These are phyloP conservation scores for Drosophila demipolita DNA, from an alignment of 2,888 invertebrate genomes.

Conservation along the genomic window DNA sequence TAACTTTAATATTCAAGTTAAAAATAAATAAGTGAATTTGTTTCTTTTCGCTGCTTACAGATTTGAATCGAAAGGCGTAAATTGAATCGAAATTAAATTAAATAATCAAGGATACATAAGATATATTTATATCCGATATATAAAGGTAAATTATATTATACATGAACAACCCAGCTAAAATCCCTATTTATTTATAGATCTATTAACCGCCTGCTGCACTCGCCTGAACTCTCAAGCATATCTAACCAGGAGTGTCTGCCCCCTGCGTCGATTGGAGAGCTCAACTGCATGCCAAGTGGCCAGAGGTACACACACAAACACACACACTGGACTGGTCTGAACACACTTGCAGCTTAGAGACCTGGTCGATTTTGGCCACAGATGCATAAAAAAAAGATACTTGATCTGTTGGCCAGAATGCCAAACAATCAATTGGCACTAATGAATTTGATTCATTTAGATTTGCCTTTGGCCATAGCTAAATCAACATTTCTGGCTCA, in stretches of 20 bases:
- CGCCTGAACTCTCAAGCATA: neutral
- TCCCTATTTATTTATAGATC: neutral
- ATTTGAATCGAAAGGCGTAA: neutral
- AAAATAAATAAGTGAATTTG: neutral
- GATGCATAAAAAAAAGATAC: constrained; percentile 39
- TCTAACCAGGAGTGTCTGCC: constrained; percentile 6
- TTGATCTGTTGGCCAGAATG: constrained; percentile 41
- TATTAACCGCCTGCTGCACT: neutral
- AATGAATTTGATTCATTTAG: constrained; percentile 78
- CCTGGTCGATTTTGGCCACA: constrained; percentile 14
- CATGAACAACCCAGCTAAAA: neutral
- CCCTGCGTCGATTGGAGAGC: constrained; percentile 22
- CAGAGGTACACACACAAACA: constrained; percentile 21
- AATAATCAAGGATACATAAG: neutral
- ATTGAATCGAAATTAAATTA: neutral
- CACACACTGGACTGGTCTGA: neutral
- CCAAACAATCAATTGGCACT: constrained; percentile 73
- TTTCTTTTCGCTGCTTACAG: neutral
- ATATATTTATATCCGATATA: neutral
- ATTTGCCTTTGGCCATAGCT: constrained; percentile 71
- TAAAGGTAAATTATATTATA: neutral
- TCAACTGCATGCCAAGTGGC: constrained; percentile 51
- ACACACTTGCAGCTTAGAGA: constrained; percentile 27
- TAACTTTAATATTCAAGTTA: neutral
- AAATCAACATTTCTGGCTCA: constrained; percentile 51